Base-by-base conservation (phyloP, 2,888 invertebrate genomes). In the Ectemnius continuus region DNA sequence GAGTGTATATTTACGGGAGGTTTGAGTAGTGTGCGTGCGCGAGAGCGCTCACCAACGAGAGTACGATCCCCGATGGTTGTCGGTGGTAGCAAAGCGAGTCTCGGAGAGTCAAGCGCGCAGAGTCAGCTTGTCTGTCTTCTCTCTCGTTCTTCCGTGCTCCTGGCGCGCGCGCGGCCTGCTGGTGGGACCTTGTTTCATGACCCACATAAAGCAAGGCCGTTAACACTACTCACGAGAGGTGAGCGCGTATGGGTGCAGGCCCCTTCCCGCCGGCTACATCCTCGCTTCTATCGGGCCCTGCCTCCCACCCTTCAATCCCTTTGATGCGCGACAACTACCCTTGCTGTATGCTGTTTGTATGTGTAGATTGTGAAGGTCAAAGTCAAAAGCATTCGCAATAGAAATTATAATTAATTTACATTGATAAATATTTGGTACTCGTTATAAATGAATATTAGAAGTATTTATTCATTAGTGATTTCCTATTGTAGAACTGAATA, bases 151-250 rank as follows among this genome's bases (percentile, higher is more conserved):
- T 73, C 58, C 60, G 75, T 78, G 84, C 79, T 85, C 79, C 84
- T 82, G n/a, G 52, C 36, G 36, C 83, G 85, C 82, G 84, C 84
- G 85, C 82, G 85, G 84, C 85, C 85, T 83, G 84, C 85, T 85
- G 84, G 82, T 84, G 87, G 88, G 89, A 89, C 90, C 90, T 90
- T 90, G 90, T 90, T 90, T 90, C 89, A 86, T 90, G 90, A 90
- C 90, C 90, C 85, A 90, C 89, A 90, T 90, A 86, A 86, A 89
- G 89, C 90, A 90, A 90, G 90, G 90, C 90, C 90, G 90, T 89
- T 90, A 89, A 90, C 88, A 90, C 88, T 88, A 86, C 79, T 76
- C 83, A 82, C 84, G 80, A 66, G 59, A 77, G 82, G 79, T 84
- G 36, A 36, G 78, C 78, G 75, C 83, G 88, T 86, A 85, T 85